A percentile compares a stretch with the other conserved stretches of the same genome.
phyloP scores from a whole-genome alignment of 2,888 invertebrate species.

The Polia nebulosa region DNA sequence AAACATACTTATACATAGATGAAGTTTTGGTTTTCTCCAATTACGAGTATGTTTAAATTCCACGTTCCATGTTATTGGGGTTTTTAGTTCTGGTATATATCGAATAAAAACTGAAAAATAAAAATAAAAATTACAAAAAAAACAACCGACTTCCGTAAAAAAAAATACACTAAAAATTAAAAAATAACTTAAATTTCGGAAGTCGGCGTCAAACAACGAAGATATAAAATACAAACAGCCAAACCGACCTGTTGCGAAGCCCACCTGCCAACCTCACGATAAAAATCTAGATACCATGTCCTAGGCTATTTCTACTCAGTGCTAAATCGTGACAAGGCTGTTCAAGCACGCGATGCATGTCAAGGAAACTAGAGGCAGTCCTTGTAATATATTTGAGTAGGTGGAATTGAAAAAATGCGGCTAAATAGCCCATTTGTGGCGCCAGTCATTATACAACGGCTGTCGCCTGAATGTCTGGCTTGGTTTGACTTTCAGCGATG shows the following conservation, averaged over 20 bases:
- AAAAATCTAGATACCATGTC: constrained; percentile 47
- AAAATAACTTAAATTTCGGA: no score
- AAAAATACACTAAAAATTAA: no score
- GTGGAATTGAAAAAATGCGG: constrained; percentile 40
- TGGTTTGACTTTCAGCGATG: constrained; percentile 1
- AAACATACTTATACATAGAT: no score
- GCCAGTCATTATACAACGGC: constrained; percentile 17
- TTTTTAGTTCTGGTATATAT: no score
- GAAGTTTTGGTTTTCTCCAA: no score
- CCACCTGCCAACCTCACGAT: constrained; percentile 18
- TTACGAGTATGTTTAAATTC: no score
- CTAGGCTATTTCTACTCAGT: constrained; percentile 33
- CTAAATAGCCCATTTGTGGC: constrained; percentile 1
- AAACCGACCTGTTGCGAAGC: constrained; percentile 33
- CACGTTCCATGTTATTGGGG: no score
- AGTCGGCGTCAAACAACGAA: no score
- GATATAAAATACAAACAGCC: no score
- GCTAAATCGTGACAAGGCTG: constrained; percentile 58
- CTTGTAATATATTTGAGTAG: constrained; percentile 55
- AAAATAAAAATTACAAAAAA: no score
- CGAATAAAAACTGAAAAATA: no score
- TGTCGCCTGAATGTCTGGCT: constrained; percentile 40
- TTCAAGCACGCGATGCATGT: constrained; percentile 65
- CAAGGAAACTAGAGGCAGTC: constrained; percentile 58
- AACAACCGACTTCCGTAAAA: no score